Conservation (phyloP, 2,797 vertebrate genomes). For the Rhinoraja longicauda region DNA sequence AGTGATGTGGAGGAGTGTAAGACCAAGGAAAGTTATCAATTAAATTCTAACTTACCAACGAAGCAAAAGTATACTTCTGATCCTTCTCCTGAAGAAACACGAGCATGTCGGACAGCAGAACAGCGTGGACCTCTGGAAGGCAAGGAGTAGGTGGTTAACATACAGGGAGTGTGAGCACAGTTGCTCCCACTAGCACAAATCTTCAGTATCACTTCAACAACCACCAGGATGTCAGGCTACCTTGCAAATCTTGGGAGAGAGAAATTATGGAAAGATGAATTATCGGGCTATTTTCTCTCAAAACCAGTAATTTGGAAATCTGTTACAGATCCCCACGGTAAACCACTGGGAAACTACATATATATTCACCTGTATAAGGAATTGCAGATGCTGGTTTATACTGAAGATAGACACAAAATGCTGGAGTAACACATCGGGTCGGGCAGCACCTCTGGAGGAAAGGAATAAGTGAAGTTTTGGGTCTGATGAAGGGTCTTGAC, state of each 20-base stretch:
- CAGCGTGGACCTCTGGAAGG: slow-evolving; percentile 79
- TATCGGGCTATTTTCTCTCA: not conserved
- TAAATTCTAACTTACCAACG: slow-evolving; percentile 70
- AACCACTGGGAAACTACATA: not conserved
- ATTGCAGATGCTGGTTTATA: too few relatives aligned
- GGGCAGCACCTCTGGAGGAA: too few relatives aligned
- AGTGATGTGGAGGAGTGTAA: too few relatives aligned
- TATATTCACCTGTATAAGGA: not conserved
- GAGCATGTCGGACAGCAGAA: slow-evolving; percentile 84
- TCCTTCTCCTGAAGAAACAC: slow-evolving; percentile 97
- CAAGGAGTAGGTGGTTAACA: not conserved
- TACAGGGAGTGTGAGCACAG: not conserved
- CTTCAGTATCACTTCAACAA: not conserved
- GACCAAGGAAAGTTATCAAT: too few relatives aligned
- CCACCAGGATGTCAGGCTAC: not conserved
- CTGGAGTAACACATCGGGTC: too few relatives aligned
- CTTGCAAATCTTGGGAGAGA: not conserved
- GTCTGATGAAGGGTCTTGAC: too few relatives aligned
- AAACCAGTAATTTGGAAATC: not conserved
- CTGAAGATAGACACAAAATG: too few relatives aligned
- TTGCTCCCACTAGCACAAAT: not conserved
- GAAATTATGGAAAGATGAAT: not conserved
- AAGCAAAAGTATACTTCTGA: slow-evolving; percentile 89
- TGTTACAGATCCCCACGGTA: not conserved
- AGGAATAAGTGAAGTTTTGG: too few relatives aligned